These are phyloP conservation scores for Drosophila flavopinicola DNA, from an alignment of 2,888 invertebrate species.

Conservation along the genomic window DNA sequence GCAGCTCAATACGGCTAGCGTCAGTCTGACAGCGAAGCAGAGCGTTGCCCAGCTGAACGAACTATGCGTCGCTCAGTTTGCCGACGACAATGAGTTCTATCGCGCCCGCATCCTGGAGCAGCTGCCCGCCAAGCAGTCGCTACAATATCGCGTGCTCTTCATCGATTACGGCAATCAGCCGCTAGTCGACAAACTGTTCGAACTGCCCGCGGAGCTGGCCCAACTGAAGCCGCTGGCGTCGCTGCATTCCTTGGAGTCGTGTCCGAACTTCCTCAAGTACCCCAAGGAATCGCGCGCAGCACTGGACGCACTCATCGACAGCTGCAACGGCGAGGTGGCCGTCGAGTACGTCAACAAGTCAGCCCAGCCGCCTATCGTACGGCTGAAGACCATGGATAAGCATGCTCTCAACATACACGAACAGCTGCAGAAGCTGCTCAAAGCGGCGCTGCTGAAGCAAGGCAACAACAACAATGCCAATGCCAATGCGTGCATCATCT, in stretches of 20 bases:
- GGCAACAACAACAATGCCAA: constrained; percentile 40
- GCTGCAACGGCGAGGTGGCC: constrained; percentile 74
- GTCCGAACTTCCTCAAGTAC: constrained; percentile 84
- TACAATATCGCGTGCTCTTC: constrained; percentile 88
- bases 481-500: constrained; percentile 87
- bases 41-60: constrained; percentile 82
- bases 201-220: constrained; percentile 87
- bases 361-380: constrained; percentile 67
- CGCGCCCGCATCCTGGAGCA: constrained; percentile 92
- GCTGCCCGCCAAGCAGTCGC: constrained; percentile 82
- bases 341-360: constrained; percentile 71
- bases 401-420: constrained; percentile 75
- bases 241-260: constrained; percentile 87
- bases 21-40: constrained; percentile 73
- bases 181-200: constrained; percentile 86
- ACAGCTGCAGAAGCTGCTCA: constrained; percentile 73
- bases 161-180: constrained; percentile 89
- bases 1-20: constrained; percentile 56
- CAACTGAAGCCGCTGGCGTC: constrained; percentile 86
- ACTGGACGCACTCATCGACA: constrained; percentile 75
- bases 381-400: constrained; percentile 63
- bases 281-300: constrained; percentile 65
- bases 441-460: constrained; percentile 45
- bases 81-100: constrained; percentile 93
- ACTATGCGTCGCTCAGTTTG: constrained; percentile 90